Base-by-base conservation (phyloP, 2,113 vertebrate genomes). In the Agapornis roseicollis region DNA sequence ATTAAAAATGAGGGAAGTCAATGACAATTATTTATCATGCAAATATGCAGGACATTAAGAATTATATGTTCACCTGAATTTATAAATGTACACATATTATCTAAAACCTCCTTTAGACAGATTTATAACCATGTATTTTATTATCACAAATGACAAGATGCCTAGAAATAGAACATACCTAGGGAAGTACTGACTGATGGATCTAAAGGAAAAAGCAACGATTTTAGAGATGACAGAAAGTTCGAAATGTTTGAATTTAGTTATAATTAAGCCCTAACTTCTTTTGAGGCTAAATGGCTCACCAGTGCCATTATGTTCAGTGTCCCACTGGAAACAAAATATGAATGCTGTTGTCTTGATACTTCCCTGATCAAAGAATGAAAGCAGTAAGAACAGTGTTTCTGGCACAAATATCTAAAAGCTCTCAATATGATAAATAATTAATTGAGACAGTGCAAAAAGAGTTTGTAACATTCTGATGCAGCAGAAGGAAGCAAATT, bases 81-180 rank as follows among this genome's bases (percentile, higher is more conserved):
- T 73, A 65, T 68, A 95, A 91, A 93, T 42, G 70, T 41, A 50
- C 35, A 63, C 47, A 77, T 65, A 91, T 85, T 89, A 91, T 91
- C 88, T 74, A 76, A 93, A 93, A 64, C 44, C 44, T 85, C 52
- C 53, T 60, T 39, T 49, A 87, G 81, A 37, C 70, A 94, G 64
- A 91, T 84, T 91, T n/a, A 85, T 64, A 81, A 71, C 60, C 23
- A 12, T 33, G 35, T 92, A 93, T 79, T 96, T 96, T 93, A 96
- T 85, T 85, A 76, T 55, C 22, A 66, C 25, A 90, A 77, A 72
- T 37, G 85, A 82, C 70, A 91, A 81, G n/a, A 41, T 74, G 65
- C 72, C 90, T 76, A 61, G 58, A 93, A 69, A 58, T 33, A 74
- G 55, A 89, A 78, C 25, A 69, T 53, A 94, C 69, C 33, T 76